These are phyloP conservation scores for Cirrhinus molitorella DNA, from an alignment of 2,797 vertebrate species.

Conservation along the genomic window DNA sequence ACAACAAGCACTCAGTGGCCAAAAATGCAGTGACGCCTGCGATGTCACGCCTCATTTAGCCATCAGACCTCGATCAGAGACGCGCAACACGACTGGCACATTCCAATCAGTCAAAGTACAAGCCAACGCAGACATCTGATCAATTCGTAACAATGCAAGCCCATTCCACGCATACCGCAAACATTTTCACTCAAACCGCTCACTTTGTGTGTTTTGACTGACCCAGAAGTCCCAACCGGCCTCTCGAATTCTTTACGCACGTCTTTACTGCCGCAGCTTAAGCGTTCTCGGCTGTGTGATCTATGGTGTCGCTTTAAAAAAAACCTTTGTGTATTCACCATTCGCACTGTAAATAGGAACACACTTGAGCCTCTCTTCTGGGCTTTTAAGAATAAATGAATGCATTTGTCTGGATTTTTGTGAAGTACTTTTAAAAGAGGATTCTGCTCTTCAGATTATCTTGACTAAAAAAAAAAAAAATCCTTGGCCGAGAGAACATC, in stretches of 20 bases:
- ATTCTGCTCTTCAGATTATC: conserved; percentile 63
- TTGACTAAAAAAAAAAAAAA: conserved; percentile 26
- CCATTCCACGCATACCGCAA: conserved; percentile 44
- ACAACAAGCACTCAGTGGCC: conserved; percentile 3
- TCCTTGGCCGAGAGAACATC: conserved; percentile 3
- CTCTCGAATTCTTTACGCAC: neutral
- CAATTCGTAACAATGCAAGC: conserved; percentile 25
- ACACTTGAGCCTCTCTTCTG: conserved; percentile 32
- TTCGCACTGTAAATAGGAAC: conserved; percentile 24
- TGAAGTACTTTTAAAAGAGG: conserved; percentile 63
- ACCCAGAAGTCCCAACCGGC: neutral
- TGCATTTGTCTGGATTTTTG: conserved; percentile 54
- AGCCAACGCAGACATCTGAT: conserved; percentile 19
- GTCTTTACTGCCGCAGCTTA: neutral
- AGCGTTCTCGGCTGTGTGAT: too few relatives aligned
- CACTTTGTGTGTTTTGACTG: neutral
- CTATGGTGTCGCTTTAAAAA: neutral
- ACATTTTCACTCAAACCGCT: neutral
- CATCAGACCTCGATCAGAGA: conserved; percentile 22
- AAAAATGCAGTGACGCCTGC: conserved; percentile 35
- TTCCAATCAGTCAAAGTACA: conserved; percentile 34
- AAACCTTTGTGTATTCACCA: neutral
- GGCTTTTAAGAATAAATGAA: conserved; percentile 54
- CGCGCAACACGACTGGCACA: conserved; percentile 10
- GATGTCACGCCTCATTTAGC: conserved; percentile 43